phyloP scores from a whole-genome alignment of 2,113 vertebrate genomes.

The Cebus imitator region DNA sequence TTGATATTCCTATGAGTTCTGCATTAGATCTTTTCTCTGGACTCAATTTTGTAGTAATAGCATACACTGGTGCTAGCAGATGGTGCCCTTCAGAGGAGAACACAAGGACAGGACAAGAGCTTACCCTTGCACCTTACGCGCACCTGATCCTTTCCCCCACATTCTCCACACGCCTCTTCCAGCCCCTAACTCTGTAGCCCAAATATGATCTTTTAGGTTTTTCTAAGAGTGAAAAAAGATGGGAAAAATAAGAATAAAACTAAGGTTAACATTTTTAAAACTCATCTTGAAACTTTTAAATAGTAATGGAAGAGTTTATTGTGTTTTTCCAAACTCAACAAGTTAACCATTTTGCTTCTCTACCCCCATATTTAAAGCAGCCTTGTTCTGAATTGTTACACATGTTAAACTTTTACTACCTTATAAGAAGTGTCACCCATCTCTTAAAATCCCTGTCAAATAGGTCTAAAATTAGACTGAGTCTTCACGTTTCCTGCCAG shows the following conservation, averaged over 20 bases:
- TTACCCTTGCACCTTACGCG: not conserved
- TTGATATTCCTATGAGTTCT: not conserved
- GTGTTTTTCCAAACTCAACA: not conserved
- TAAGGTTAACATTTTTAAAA: conserved; percentile 3
- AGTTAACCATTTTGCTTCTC: conserved; percentile 19
- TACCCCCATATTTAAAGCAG: not conserved
- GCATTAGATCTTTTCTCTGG: not conserved
- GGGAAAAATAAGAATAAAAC: not conserved
- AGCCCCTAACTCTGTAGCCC: not conserved
- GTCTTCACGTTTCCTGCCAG: conserved; percentile 76
- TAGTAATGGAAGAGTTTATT: not conserved
- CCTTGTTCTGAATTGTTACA: not conserved
- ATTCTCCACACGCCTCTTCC: not conserved
- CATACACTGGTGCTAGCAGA: not conserved
- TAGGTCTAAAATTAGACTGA: conserved; percentile 65
- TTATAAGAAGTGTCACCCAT: conserved; percentile 21
- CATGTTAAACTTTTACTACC: not conserved
- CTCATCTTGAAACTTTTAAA: conserved; percentile 23
- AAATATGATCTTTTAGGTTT: not conserved
- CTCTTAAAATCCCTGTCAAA: conserved; percentile 67
- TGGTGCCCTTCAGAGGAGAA: not conserved
- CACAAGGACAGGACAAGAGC: not conserved
- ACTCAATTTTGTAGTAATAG: not conserved
- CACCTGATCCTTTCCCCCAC: not conserved
- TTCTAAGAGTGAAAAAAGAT: not conserved